Evolutionary conservation across 2,888 invertebrate genomes (phyloP).

Genomic region (Metacarcinus magister): DNA sequence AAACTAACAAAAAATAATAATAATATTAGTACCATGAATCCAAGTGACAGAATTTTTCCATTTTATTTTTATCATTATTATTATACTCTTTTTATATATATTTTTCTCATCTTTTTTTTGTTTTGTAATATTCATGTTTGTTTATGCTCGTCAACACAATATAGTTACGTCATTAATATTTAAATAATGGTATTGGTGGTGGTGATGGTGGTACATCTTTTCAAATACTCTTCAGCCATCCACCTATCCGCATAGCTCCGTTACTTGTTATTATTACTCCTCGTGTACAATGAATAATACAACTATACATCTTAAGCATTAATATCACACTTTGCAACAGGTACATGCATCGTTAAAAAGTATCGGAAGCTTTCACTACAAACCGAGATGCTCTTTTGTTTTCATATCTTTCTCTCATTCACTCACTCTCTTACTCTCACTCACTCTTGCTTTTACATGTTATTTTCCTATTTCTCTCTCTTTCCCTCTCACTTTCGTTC

Average conservation of each 20-base stretch:
- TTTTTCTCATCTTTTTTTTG: neutral
- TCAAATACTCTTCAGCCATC: too few relatives aligned
- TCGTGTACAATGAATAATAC: slow-evolving; percentile 32
- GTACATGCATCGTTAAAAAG: slow-evolving; percentile 19
- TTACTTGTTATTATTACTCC: too few relatives aligned
- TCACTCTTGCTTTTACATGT: neutral
- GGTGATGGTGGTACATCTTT: neutral
- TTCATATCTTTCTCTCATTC: neutral
- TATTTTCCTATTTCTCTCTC: neutral
- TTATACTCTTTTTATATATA: neutral
- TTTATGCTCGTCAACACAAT: neutral
- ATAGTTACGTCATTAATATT: too few relatives aligned
- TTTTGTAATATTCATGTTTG: neutral
- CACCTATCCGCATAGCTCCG: too few relatives aligned
- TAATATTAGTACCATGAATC: slow-evolving; percentile 22
- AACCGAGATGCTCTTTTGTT: neutral
- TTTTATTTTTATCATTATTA: neutral
- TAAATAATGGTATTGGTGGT: neutral
- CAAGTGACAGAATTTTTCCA: neutral
- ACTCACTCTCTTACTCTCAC: neutral
- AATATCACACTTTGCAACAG: slow-evolving; percentile 42
- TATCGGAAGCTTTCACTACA: slow-evolving; percentile 18
- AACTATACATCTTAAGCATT: slow-evolving; percentile 33
- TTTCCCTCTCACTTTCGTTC: neutral
- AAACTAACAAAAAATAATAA: slow-evolving; percentile 11